Percentiles rank a stretch among this genome's conserved stretches.
These are phyloP conservation scores for Ficedula albicollis DNA, from an alignment of 2,797 vertebrate genomes.

Conservation along the genomic window DNA sequence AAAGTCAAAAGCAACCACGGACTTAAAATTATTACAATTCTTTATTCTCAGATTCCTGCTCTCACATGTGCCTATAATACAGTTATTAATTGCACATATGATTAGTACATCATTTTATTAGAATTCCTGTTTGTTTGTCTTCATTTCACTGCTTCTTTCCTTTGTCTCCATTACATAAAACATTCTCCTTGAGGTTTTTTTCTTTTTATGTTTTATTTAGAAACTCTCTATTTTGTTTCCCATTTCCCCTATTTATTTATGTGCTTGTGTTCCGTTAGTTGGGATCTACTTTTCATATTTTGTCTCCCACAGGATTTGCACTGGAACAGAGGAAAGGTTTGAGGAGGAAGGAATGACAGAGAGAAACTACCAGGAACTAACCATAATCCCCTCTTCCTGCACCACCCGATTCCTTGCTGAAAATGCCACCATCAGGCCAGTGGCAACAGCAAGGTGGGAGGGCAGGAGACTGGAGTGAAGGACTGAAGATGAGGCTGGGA, in stretches of 20 bases:
- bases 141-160: background rate
- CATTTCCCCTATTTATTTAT: background rate
- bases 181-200: background rate
- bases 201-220: background rate
- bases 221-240: background rate
- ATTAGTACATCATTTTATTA: background rate
- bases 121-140: background rate
- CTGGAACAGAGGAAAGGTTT: background rate
- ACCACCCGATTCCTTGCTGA: fast-evolving
- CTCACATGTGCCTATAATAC: background rate
- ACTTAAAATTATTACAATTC: background rate
- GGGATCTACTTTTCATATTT: background rate
- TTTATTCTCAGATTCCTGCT: background rate
- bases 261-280: background rate
- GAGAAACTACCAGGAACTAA: fast-evolving
- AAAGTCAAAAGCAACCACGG: background rate
- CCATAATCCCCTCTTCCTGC: background rate
- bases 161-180: background rate
- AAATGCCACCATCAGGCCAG: background rate
- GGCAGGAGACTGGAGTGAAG: background rate
- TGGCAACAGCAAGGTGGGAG: fast-evolving
- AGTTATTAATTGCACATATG: background rate
- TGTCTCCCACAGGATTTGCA: background rate
- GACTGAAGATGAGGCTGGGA: background rate
- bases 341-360: background rate